These are phyloP conservation scores for Leucoraja ocellata DNA, from an alignment of 2,797 vertebrate species.

Conservation along the genomic window DNA sequence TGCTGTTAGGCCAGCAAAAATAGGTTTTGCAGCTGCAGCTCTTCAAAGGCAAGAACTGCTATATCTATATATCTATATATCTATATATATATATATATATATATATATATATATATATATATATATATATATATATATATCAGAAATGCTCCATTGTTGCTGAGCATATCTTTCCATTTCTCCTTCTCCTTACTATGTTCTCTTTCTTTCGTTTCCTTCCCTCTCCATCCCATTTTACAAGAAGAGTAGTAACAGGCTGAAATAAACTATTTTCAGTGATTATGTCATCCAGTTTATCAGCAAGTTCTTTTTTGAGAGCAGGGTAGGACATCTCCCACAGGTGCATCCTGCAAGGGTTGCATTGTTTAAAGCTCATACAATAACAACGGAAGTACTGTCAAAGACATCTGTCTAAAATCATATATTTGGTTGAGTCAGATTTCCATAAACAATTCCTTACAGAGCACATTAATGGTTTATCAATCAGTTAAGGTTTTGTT, in stretches of 20 bases:
- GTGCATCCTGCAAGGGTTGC: conserved; percentile 21
- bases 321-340: not conserved
- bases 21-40: not conserved
- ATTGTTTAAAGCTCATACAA: not conserved
- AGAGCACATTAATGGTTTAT: not conserved
- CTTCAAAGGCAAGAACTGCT: not conserved
- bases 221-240: not conserved
- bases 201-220: too few species aligned
- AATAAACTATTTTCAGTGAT: conserved; percentile 6
- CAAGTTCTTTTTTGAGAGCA: not conserved
- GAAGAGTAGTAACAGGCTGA: not conserved
- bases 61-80: too few species aligned
- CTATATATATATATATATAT: not conserved
- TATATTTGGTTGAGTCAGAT: not conserved
- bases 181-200: too few species aligned
- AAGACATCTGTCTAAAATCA: not conserved
- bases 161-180: not conserved
- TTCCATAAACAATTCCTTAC: conserved; percentile 4
- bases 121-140: not conserved
- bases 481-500: conserved; percentile 5
- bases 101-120: not conserved
- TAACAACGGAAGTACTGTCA: not conserved
- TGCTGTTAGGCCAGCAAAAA: not conserved
- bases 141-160: not conserved
- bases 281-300: not conserved